These are phyloP conservation scores for Spermophilus dauricus DNA, from an alignment of 2,113 vertebrate genomes.

Conservation along the genomic window DNA sequence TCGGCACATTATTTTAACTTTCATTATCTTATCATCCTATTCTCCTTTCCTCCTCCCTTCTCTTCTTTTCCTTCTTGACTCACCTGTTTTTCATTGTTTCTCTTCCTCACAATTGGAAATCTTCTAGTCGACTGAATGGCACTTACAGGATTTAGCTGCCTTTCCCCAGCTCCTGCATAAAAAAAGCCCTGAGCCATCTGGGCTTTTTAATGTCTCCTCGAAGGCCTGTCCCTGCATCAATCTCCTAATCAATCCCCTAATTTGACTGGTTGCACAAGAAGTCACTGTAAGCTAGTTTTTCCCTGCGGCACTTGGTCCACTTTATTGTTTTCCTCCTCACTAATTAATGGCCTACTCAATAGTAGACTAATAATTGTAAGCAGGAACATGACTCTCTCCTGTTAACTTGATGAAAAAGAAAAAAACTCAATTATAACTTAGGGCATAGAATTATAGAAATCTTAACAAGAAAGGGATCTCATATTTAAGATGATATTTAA, in stretches of 20 bases:
- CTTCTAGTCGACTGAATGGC: slow-evolving; percentile 82
- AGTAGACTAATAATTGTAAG: slow-evolving; percentile 80
- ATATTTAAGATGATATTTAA: neutral
- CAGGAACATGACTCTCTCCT: slow-evolving; percentile 75
- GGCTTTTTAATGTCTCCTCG: slow-evolving; percentile 87
- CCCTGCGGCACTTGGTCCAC: slow-evolving; percentile 85
- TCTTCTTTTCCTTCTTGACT: neutral
- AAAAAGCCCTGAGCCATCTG: slow-evolving; percentile 87
- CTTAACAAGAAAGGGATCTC: neutral
- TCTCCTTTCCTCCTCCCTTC: neutral
- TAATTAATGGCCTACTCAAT: slow-evolving; percentile 82
- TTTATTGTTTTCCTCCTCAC: slow-evolving; percentile 86
- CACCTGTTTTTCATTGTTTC: slow-evolving; percentile 57
- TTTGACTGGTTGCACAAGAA: slow-evolving; percentile 87
- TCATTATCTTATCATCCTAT: neutral
- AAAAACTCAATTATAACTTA: slow-evolving; percentile 25
- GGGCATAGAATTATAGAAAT: slow-evolving; percentile 31
- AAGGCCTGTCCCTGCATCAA: slow-evolving; percentile 81
- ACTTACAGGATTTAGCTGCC: slow-evolving; percentile 81
- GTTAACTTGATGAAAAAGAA: slow-evolving; percentile 62
- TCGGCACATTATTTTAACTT: neutral
- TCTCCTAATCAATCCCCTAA: slow-evolving; percentile 80
- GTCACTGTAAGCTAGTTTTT: slow-evolving; percentile 88
- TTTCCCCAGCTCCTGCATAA: slow-evolving; percentile 84
- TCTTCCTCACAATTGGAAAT: slow-evolving; percentile 82